Percentiles rank a stretch among this genome's conserved stretches.
Conservation (phyloP, 1,140 invertebrate species). For the Piezodorus guildinii region DNA sequence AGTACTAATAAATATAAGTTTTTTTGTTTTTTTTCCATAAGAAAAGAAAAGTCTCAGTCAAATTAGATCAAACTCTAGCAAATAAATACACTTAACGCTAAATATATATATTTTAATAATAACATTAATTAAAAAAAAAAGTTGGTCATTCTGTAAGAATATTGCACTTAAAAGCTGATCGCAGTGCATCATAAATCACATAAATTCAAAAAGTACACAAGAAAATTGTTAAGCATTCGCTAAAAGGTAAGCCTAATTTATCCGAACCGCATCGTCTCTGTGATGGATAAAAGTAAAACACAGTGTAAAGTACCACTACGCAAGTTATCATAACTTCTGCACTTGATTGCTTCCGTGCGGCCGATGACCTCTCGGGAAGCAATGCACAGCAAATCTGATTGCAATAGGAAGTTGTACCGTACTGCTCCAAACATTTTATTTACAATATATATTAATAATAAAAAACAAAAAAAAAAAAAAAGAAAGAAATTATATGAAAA, state of each 20-base stretch:
- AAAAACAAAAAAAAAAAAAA: slow-evolving; percentile 5
- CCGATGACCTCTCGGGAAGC: neutral
- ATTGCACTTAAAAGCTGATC: slow-evolving; percentile 1
- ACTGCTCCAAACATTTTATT: slow-evolving; percentile 12
- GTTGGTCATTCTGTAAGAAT: neutral
- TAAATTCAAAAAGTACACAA: neutral
- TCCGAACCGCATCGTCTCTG: neutral
- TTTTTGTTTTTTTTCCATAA: too few species aligned
- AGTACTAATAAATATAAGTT: too few species aligned
- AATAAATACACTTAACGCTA: too few species aligned
- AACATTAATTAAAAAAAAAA: too few species aligned
- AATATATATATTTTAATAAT: too few species aligned
- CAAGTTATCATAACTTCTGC: neutral
- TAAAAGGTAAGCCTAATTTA: neutral
- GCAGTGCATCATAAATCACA: neutral
- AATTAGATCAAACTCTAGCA: too few species aligned
- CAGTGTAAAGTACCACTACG: slow-evolving; percentile 1
- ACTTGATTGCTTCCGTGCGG: neutral
- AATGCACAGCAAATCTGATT: neutral
- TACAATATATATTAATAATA: slow-evolving; percentile 1
- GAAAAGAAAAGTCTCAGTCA: too few species aligned
- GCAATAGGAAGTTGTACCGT: slow-evolving; percentile 12
- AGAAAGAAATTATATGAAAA: too few species aligned
- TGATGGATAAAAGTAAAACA: neutral
- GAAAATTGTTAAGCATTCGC: neutral